Evolutionary conservation across 2,888 invertebrate species (phyloP).

Genomic region (Diarsia dahlii): DNA sequence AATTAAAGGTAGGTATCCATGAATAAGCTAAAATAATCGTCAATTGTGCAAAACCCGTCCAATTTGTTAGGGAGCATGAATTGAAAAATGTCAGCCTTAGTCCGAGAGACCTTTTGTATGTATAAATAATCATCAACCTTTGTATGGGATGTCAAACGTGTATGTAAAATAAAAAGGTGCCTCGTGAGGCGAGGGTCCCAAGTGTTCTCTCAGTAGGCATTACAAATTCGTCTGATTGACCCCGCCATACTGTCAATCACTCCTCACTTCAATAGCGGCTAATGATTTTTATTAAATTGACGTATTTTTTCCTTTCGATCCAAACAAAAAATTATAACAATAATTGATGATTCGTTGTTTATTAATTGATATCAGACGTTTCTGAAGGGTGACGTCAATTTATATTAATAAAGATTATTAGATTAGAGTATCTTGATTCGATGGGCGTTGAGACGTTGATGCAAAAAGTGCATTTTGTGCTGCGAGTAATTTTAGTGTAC

Average conservation of each 20-base stretch:
- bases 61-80: conserved; percentile 51
- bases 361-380: conserved; percentile 66
- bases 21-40: conserved; percentile 46
- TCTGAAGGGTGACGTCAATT: conserved; percentile 53
- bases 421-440: conserved; percentile 44
- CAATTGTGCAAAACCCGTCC: conserved; percentile 44
- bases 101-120: conserved; percentile 29
- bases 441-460: conserved; percentile 9
- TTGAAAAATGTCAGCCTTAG: conserved; percentile 38
- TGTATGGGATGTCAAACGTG: conserved; percentile 57
- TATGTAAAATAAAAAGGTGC: conserved; percentile 67
- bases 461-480: conserved; percentile 50
- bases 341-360: conserved; percentile 68
- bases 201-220: conserved; percentile 77
- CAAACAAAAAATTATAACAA: conserved; percentile 67
- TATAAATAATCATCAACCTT: conserved; percentile 57
- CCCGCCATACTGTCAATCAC: conserved; percentile 78
- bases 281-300: conserved; percentile 77
- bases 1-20: conserved; percentile 26
- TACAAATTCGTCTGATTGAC: conserved; percentile 83
- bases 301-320: conserved; percentile 63
- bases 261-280: conserved; percentile 71
- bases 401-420: conserved; percentile 46
- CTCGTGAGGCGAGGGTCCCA: conserved; percentile 71
- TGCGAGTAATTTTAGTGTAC: background rate